Base-by-base conservation (phyloP, 1,140 invertebrate genomes). In the Nasonia longicornis region DNA sequence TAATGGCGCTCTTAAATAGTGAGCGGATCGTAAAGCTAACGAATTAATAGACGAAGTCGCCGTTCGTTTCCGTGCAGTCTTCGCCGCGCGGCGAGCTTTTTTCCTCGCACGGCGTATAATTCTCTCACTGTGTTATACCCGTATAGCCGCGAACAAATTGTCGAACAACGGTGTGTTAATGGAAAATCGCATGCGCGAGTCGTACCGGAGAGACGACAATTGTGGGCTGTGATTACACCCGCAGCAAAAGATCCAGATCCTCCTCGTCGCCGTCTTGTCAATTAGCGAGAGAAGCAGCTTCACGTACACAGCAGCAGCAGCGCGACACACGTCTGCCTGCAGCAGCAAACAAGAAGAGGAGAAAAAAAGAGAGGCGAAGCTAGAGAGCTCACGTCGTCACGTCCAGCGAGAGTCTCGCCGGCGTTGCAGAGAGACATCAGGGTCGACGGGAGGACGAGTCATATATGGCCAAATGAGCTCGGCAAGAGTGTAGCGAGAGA, bases 11-110 rank as follows among this genome's bases (percentile, higher is more conserved):
- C 64, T 80, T 83, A 80, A 77, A 80, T 80, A 77, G 77, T 29
- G 42, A 64, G 58, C 38, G 64, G 78, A 74, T 80, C 78, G 74
- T 80, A 80, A 83, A 80, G 69, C 82, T 83, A 79, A 80, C 78
- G 58, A 83, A 83, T 80, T 83, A 83, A 81, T 78, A 81, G 79
- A 80, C 72, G 58, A 77, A 83, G 52, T 82, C 69, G 70, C 63
- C 70, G 78, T 74, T 73, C 48, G 26, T n/a, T 42, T 26, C 58
- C 63, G 16, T 76, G 7, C 8, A 35, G 38, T 42, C 10, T 42
- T 42, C 10, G 38, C 38, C 7, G 12, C 77, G n/a, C 29, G 20
- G 20, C 31, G 45, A 52, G 75, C 2, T 74, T 79, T 80, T 75
- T 7, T 7, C 12, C n/a, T 31, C 31, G 16, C 69, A 10, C 22